Evolutionary conservation across 2,113 vertebrate genomes (phyloP), one percentile per base, ranked within the genome.

Genomic region (Macheiramphus alcinus): DNA sequence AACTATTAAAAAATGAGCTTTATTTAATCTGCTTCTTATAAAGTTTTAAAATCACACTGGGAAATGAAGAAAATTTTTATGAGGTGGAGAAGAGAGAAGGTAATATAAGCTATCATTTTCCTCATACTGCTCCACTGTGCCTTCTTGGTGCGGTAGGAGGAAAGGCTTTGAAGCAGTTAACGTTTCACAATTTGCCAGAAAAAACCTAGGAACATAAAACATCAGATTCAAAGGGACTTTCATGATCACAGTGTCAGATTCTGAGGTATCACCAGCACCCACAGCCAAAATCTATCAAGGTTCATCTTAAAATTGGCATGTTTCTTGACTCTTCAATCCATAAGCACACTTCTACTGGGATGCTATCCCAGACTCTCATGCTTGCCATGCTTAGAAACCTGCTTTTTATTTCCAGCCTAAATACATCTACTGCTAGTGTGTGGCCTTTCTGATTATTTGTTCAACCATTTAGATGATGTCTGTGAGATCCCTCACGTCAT

Each of bases 381-480:
- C 50, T 74, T 55, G 8, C 42, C 11, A 15, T 32, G 14, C n/a
- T 76, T 86, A 21, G 61, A 73, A 92, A 47, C 15, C 14, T 68
- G 38, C 16, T 79, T 43, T 75, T 70, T 12, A n/a, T 83, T 83
- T 86, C 26, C 31, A 90, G 13, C 22, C 40, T 52, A 13, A 62
- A 73, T 43, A 0, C 10, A 40, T 6, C 22, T 13, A 0, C 2
- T 59, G 38, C 13, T 52, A 16, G 4, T 5, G 4, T 38, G 22
- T 63, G 29, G 7, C 43, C 4, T 21, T 55, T 25, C 34, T 80
- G 21, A 34, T 43, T 36, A 17, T 50, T 82, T 2, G 0, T 71
- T 80, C 36, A 65, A 8, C 2, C 14, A 12, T 45, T 86, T 36
- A 47, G 59, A 17, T 19, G 10, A 25, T 34, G 16, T 52, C 26